Base-by-base conservation (phyloP, 2,797 vertebrate species). In the Eulemur coronatus region DNA sequence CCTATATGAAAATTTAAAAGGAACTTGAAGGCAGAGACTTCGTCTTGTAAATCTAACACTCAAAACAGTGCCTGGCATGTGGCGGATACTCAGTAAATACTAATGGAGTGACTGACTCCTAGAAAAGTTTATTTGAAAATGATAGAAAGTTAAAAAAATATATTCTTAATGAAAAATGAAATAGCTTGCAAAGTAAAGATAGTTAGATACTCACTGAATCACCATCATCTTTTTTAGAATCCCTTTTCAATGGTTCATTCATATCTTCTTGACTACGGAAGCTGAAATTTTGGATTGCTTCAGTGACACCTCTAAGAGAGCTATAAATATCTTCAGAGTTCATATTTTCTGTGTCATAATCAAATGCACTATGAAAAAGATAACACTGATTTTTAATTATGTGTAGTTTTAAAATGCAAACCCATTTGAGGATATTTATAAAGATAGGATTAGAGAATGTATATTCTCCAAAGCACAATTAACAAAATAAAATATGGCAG, bases 301-400 rank as follows among this genome's bases (percentile, higher is more conserved):
- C 99, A n/a, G 99, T 99, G 95, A 99, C 99, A 26, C 99, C 99
- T 98, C 99, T 99, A 96, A 99, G 99, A 72, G 99, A 99, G 98
- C 99, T 99, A 98, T 99, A 99, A 98, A 99, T 99, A 98, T 99
- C 99, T 98, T 99, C 99, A 1, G 99, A 99, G 98, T 99, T 99
- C 99, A 99, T 99, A 97, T 99, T 99, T 98, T 99, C 99, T 50
- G 99, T 99, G 98, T 99, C 99, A n/a, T 99, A 99, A 98, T 99
- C 99, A 98, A 99, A 99, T 97, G 99, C 99, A 99, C 99, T 99
- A 98, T 38, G 81, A 96, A 97, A 97, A 91, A 85, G 41, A 91
- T 12, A 89, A 96, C 7, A 50, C 8, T 86, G 65, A 76, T 80
- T 89, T 93, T 90, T 91, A 80, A 76, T 92, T 89, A 76, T n/a